Conservation (phyloP, 1,140 invertebrate genomes). For the Cephus cinctus region DNA sequence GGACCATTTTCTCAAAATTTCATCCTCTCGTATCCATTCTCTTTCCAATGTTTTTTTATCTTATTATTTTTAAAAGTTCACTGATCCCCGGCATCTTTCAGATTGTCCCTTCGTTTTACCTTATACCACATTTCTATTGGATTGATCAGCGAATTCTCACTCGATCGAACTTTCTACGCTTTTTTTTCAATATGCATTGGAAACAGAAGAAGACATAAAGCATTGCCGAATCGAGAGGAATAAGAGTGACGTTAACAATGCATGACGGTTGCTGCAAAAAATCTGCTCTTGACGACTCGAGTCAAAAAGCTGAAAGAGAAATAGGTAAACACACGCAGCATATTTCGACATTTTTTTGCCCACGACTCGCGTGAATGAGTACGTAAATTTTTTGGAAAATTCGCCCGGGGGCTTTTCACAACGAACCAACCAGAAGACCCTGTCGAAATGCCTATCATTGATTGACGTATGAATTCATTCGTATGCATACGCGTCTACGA, state of each 20-base stretch:
- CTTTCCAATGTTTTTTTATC: not conserved
- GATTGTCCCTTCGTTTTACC: not conserved
- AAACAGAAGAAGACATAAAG: too few species aligned
- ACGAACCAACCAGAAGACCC: too few species aligned
- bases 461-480: constrained; percentile 41
- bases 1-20: not conserved
- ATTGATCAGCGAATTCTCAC: not conserved
- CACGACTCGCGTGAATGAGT: constrained; percentile 26
- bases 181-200: not conserved
- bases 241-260: constrained; percentile 38
- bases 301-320: constrained; percentile 37
- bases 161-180: not conserved
- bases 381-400: constrained; percentile 35
- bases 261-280: constrained; percentile 38
- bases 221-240: too few species aligned
- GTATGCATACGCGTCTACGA: constrained; percentile 28
- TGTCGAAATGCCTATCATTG: constrained; percentile 22
- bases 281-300: constrained; percentile 36
- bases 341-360: constrained; percentile 13
- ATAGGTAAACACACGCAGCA: constrained; percentile 30
- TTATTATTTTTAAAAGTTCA: not conserved
- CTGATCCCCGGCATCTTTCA: not conserved
- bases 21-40: not conserved
- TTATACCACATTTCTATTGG: not conserved
- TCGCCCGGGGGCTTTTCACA: too few species aligned